Evolutionary conservation across 2,113 vertebrate species (phyloP).

Genomic region (Solenodon paradoxus): DNA sequence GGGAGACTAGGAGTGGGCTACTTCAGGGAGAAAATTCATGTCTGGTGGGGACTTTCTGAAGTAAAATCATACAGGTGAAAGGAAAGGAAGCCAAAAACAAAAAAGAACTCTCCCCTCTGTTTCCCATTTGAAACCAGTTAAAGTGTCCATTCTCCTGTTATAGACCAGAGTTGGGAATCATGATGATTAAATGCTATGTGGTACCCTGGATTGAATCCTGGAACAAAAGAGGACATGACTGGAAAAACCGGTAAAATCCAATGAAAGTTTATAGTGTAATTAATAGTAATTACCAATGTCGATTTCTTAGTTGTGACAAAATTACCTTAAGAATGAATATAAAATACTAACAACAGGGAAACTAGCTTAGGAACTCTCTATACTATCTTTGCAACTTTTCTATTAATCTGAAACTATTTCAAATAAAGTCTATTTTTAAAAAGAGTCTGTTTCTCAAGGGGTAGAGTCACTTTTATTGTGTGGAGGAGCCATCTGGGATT

Average conservation of each 20-base stretch:
- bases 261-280: neutral
- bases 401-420: neutral
- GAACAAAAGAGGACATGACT: neutral
- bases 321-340: neutral
- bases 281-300: neutral
- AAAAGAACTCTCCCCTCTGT: neutral
- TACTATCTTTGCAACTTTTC: neutral
- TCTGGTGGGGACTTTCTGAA: neutral
- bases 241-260: neutral
- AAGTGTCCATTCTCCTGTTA: neutral
- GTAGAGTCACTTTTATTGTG: neutral
- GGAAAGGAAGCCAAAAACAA: neutral
- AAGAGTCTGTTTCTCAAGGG: neutral
- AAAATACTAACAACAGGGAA: neutral
- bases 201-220: neutral
- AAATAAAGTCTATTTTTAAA: neutral
- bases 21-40: neutral
- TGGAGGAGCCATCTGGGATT: neutral
- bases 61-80: neutral
- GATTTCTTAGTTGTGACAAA: neutral
- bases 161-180: neutral
- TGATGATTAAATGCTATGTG: neutral
- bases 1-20: neutral
- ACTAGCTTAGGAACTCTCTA: neutral
- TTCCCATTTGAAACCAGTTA: neutral